Evolutionary conservation across 2,113 vertebrate species (phyloP).

Genomic region (Herpailurus yagouaroundi): DNA sequence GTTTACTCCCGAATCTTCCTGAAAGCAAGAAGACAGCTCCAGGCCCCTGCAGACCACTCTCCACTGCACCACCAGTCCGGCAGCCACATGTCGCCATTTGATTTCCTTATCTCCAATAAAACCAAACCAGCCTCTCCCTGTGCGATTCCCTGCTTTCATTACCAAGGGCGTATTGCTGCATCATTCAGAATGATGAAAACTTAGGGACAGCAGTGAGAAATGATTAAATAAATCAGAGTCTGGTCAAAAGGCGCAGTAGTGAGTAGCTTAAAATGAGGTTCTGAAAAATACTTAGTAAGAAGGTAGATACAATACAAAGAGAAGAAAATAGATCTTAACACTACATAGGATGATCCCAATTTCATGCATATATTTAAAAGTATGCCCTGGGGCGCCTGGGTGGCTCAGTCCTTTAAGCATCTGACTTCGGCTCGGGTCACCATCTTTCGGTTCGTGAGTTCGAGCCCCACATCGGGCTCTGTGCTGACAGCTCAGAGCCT

Average conservation of each 20-base stretch:
- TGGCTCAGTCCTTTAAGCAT: too few relatives aligned
- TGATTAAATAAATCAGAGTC: constrained; percentile 20
- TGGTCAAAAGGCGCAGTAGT: background rate
- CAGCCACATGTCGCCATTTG: fast-evolving
- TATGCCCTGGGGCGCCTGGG: background rate
- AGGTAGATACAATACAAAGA: background rate
- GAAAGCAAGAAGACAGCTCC: background rate
- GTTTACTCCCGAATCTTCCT: background rate
- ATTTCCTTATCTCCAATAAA: background rate
- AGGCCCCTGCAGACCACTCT: background rate
- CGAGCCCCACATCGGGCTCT: too few relatives aligned
- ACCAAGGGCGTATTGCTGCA: background rate
- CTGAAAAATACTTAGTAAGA: background rate
- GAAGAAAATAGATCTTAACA: background rate
- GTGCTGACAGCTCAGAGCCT: too few relatives aligned
- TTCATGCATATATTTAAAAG: constrained; percentile 8
- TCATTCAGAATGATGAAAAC: constrained; percentile 49
- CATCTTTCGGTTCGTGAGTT: too few relatives aligned
- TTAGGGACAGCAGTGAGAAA: background rate
- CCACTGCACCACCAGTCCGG: fast-evolving
- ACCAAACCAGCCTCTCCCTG: background rate
- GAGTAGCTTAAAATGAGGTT: background rate
- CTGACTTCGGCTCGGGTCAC: too few relatives aligned
- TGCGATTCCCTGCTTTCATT: background rate
- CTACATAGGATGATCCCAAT: background rate